Conservation (phyloP, 1,140 invertebrate genomes). For the Platyscapa corneri region DNA sequence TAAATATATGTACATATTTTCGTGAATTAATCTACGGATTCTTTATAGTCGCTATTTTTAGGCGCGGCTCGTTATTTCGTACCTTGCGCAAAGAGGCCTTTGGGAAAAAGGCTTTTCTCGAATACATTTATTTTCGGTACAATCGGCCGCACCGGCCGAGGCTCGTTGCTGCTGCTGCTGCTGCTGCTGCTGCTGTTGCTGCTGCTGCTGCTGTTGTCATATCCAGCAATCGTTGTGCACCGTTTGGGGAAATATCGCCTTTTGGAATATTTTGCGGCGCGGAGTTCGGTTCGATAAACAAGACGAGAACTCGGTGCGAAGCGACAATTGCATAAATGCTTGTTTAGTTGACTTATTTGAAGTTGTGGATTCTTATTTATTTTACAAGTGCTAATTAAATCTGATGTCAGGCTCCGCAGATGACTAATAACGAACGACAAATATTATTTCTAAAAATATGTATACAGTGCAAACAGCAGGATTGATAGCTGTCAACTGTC, state of each 20-base stretch:
- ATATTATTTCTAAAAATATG: slow-evolving; percentile 6
- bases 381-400: background rate
- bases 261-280: no score
- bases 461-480: background rate
- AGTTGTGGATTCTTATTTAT: background rate
- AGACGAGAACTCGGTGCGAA: no score
- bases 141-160: background rate
- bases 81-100: background rate
- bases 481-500: slow-evolving; percentile 24
- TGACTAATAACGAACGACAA: background rate
- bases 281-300: no score
- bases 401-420: background rate
- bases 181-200: no score
- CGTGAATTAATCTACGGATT: background rate
- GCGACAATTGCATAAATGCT: background rate
- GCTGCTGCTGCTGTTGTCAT: no score
- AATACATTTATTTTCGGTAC: background rate
- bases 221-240: no score
- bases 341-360: background rate
- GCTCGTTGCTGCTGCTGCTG: no score
- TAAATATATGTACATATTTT: background rate
- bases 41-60: background rate
- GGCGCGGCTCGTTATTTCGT: no score
- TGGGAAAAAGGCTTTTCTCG: background rate
- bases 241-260: no score